These are phyloP conservation scores for Cydia fagiglandana DNA, from an alignment of 1,140 invertebrate genomes.

Conservation along the genomic window DNA sequence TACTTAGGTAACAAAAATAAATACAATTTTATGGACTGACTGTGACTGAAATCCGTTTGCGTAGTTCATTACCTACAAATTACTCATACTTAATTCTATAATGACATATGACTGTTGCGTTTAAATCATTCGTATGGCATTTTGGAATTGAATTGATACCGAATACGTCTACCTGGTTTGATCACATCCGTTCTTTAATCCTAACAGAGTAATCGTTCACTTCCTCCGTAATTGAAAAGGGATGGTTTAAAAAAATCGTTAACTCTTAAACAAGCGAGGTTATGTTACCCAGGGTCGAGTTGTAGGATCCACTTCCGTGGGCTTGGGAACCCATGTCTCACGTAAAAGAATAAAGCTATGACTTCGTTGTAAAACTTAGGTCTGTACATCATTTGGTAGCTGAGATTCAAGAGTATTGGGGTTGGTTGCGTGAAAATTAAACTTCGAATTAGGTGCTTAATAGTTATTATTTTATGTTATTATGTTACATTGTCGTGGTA, in stretches of 20 bases:
- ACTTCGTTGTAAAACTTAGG: neutral
- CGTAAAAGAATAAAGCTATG: neutral
- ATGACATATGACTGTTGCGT: neutral
- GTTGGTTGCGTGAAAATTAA: neutral
- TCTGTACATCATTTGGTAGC: neutral
- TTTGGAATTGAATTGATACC: neutral
- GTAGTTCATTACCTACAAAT: constrained; percentile 34
- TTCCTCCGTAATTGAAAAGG: constrained; percentile 59
- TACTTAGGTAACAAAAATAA: neutral
- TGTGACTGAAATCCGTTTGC: constrained; percentile 9
- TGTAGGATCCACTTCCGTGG: constrained; percentile 61
- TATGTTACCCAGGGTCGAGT: constrained; percentile 52
- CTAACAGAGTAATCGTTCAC: constrained; percentile 69
- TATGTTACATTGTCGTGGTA: neutral
- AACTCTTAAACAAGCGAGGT: constrained; percentile 52
- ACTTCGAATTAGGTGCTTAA: neutral
- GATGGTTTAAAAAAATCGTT: constrained; percentile 51
- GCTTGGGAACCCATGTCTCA: constrained; percentile 41
- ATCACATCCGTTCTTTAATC: constrained; percentile 66
- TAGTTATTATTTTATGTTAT: constrained; percentile 13
- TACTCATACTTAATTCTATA: neutral
- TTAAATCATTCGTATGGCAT: neutral
- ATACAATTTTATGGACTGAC: neutral
- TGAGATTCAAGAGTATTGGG: neutral
- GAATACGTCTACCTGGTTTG: constrained; percentile 55